These are phyloP conservation scores for Leucozona laternaria DNA, from an alignment of 2,888 invertebrate genomes.

Conservation along the genomic window DNA sequence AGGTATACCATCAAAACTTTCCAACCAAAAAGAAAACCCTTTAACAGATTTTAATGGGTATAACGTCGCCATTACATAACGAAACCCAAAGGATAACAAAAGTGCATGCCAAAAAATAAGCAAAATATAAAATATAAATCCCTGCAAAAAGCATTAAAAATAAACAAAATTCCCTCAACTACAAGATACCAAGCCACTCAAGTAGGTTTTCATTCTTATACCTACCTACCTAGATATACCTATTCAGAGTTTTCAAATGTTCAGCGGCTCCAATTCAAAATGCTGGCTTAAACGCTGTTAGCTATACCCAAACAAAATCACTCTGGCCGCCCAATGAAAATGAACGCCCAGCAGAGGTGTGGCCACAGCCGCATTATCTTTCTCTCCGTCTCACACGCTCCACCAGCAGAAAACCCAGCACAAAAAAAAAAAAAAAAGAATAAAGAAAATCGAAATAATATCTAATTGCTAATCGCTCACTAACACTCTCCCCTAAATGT, in stretches of 20 bases:
- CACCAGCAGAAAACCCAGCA: slow-evolving; percentile 32
- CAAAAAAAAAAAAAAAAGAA: slow-evolving; percentile 25
- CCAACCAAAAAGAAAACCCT: slow-evolving; percentile 21
- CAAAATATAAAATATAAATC: slow-evolving; percentile 62
- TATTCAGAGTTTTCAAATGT: slow-evolving; percentile 20
- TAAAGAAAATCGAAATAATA: slow-evolving; percentile 68
- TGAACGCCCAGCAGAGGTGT: slow-evolving; percentile 77
- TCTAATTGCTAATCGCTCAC: slow-evolving; percentile 74
- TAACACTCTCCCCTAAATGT: slow-evolving; percentile 57
- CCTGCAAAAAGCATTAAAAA: slow-evolving; percentile 45
- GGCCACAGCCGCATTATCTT: slow-evolving; percentile 74
- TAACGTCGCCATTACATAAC: slow-evolving; percentile 17
- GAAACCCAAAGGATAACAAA: slow-evolving; percentile 65
- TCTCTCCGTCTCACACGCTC: slow-evolving; percentile 75
- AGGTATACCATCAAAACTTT: background rate
- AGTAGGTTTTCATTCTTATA: slow-evolving; percentile 35
- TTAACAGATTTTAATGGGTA: slow-evolving; percentile 45
- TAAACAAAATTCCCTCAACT: slow-evolving; percentile 31
- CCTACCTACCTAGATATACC: background rate
- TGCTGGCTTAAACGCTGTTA: slow-evolving; percentile 61
- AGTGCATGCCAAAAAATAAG: slow-evolving; percentile 36
- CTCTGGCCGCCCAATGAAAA: slow-evolving; percentile 78
- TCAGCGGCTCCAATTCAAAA: slow-evolving; percentile 58
- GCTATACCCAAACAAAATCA: slow-evolving; percentile 49
- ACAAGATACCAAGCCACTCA: slow-evolving; percentile 43